Base-by-base conservation (phyloP, 2,888 invertebrate species). In the Apeira syringaria region DNA sequence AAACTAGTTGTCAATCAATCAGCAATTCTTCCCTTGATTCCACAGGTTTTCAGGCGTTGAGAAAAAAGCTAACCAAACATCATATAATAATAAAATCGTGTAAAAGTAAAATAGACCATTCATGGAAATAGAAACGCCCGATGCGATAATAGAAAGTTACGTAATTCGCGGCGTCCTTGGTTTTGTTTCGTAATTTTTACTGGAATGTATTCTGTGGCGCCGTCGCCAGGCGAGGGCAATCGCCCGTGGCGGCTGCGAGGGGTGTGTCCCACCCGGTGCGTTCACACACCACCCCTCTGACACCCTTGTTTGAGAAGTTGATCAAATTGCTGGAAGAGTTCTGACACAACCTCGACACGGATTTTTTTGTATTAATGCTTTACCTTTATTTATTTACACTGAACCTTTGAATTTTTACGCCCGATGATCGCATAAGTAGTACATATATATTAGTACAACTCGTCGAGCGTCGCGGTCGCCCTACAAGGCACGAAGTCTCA, bases 281-380 rank as follows among this genome's bases (percentile, higher is more conserved):
- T 78, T 81, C 80, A 68, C 79, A 80, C 75, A 74, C 60, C 69
- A 63, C 74, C 74, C 72, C 63, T 67, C 58, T 40, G 51, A 55
- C 54, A 56, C 59, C 60, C 59, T 62, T 53, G 51, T 51, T 54
- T 58, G 50, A 38, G 20, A 46, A 36, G 33, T 34, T 38, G 44
- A 7, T 39, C 36, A 2, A 38, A 28, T 11, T 32, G 7, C 61
- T 62, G 42, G 64, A 63, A 54, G 47, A 32, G 56, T 36, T 40
- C n/a, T n/a, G 6, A 2, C 17, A 8, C 17, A 33, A 29, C 30
- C 9, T 34, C 9, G 8, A 8, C 12, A 5, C 17, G 24, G 24
- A 24, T 3, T 28, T 39, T 22, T 22, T 32, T n/a, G 1, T 15
- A 1, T 7, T 29, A 15, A 15, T 15, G 3, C 4, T 15, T 15